phyloP scores from a whole-genome alignment of 1,140 invertebrate species.

The Globodera ellingtonae region DNA sequence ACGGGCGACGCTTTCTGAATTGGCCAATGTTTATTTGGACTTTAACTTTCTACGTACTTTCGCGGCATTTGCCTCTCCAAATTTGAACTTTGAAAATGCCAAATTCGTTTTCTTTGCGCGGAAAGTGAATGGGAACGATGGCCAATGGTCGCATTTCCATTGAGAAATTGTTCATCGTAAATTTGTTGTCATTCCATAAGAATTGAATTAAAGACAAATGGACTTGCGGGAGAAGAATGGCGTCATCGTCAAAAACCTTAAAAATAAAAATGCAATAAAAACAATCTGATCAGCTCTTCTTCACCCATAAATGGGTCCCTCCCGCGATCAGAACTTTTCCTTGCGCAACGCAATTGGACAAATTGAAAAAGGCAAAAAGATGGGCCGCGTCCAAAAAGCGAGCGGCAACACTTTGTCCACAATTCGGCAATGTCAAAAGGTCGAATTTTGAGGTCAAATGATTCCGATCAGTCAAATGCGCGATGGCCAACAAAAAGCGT shows the following conservation, averaged over 20 bases:
- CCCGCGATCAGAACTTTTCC: background rate
- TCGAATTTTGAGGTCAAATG: background rate
- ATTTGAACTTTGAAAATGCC: background rate
- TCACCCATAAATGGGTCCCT: background rate
- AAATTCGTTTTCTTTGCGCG: background rate
- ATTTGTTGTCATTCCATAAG: background rate
- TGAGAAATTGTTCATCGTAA: background rate
- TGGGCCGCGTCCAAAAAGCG: background rate
- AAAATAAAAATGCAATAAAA: background rate
- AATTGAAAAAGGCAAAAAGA: conserved; percentile 1
- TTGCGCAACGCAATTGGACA: background rate
- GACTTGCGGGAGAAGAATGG: background rate
- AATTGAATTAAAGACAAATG: background rate
- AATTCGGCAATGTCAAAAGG: background rate
- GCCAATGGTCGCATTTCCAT: background rate
- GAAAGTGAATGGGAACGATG: background rate
- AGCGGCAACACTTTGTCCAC: background rate
- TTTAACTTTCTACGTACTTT: background rate
- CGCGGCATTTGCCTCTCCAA: background rate
- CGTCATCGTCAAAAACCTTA: background rate
- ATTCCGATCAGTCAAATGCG: background rate
- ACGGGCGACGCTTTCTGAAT: too few species aligned
- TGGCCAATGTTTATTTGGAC: background rate
- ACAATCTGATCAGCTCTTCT: too few species aligned
- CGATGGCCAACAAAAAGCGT: conserved; percentile 11